Evolutionary conservation across 2,888 invertebrate species (phyloP), one percentile per base, ranked within the genome.

Genomic region (Tipula confusa): DNA sequence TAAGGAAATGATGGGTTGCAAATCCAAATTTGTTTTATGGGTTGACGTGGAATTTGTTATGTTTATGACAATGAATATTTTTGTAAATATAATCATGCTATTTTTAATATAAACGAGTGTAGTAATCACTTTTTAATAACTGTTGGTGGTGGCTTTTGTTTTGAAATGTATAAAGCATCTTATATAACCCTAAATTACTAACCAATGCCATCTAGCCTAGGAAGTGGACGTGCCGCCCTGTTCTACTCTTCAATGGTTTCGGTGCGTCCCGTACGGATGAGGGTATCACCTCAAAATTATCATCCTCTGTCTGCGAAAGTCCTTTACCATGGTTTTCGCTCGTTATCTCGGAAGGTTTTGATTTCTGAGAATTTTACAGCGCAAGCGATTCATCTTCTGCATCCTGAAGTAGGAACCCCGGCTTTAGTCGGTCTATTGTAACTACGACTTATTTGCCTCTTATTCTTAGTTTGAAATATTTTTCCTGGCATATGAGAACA

Each of bases 11-110:
- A 64, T 64, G 24, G 64, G 64, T 64, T 43, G 43, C 15, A 18
- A 43, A 43, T 64, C 64, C 64, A 64, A 64, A 64, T 64, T 64
- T 64, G 64, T 64, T 64, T 64, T 64, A 24, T 64, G 64, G 24
- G 64, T 64, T 64, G 64, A 24, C 24, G 64, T 64, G 24, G 24
- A 1, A 64, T 64, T 64, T 64, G 24, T 64, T 24, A 9, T 64
- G 64, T 64, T 64, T 64, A 64, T 64, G 64, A 64, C 24, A 64
- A 64, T 64, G 43, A 43, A 43, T 15, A 43, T 64, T n/a, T n/a
- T 64, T 64, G 9, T 64, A 24, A 64, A 9, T 64, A 64, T 64
- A 64, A 64, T 9, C 24, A 24, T 24, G 24, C 9, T 64, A 24
- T 64, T 64, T 24, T 18, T 7, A 24, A 3, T 64, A 24, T 64